A percentile compares a stretch with the other conserved stretches of the same genome.
Evolutionary conservation across 2,113 vertebrate species (phyloP).

Genomic region (Edolisoma coerulescens): DNA sequence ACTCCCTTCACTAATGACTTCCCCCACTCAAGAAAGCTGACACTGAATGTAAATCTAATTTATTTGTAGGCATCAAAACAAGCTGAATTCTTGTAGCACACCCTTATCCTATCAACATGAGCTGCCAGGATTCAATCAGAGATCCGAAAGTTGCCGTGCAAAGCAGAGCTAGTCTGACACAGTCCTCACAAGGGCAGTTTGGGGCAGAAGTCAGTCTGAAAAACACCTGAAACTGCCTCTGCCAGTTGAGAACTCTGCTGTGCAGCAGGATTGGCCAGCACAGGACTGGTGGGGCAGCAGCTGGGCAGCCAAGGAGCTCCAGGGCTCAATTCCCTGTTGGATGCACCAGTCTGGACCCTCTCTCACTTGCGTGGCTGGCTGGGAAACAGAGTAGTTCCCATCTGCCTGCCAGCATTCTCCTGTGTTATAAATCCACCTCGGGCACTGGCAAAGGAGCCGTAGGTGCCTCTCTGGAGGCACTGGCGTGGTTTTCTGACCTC

Average conservation of each 20-base stretch:
- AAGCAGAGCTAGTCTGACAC: neutral
- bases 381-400: neutral
- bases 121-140: neutral
- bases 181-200: neutral
- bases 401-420: neutral
- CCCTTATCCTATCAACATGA: neutral
- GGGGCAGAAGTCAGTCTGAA: neutral
- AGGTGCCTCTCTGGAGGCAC: neutral
- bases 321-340: neutral
- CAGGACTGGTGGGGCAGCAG: neutral
- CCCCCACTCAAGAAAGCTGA: neutral
- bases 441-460: neutral
- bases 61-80: neutral
- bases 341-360: neutral
- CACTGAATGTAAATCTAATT: neutral
- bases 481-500: neutral
- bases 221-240: neutral
- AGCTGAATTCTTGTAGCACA: neutral
- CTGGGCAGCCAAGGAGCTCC: neutral
- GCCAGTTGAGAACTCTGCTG: neutral
- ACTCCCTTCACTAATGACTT: neutral
- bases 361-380: neutral
- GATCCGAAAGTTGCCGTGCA: accelerated
- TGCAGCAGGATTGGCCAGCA: accelerated
- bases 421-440: neutral